A percentile compares a stretch with the other conserved stretches of the same genome.
Conservation (phyloP, 2,888 invertebrate genomes). For the Dynastes grantii region DNA sequence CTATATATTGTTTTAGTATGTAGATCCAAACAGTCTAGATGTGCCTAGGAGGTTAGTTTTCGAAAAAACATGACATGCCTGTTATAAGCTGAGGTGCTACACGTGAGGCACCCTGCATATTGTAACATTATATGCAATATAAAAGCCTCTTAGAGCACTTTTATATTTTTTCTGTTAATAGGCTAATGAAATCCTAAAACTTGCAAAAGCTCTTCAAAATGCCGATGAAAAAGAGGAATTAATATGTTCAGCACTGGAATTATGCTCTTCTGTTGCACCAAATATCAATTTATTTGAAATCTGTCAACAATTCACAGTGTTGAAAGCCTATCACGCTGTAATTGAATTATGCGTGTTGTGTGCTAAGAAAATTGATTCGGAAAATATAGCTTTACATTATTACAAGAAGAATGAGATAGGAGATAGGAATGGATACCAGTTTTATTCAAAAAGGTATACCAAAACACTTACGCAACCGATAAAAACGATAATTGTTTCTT, state of each 20-base stretch:
- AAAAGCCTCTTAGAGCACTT: no score
- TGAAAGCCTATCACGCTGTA: constrained; percentile 90
- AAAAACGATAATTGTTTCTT: background rate
- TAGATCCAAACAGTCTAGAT: no score
- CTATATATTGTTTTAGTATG: no score
- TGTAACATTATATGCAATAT: no score
- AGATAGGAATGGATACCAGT: constrained; percentile 87
- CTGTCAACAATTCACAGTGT: constrained; percentile 86
- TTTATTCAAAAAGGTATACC: constrained; percentile 68
- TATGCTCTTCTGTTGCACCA: constrained; percentile 92
- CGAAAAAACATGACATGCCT: no score
- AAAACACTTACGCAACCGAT: background rate
- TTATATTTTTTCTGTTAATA: constrained; percentile 61
- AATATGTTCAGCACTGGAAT: constrained; percentile 83
- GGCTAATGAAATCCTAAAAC: constrained; percentile 91
- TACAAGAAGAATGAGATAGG: constrained; percentile 88
- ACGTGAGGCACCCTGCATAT: no score
- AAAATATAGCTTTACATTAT: constrained; percentile 89
- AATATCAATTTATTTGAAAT: constrained; percentile 88
- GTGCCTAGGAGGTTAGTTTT: no score
- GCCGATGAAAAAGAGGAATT: constrained; percentile 84
- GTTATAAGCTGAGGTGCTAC: no score
- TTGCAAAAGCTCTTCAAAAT: constrained; percentile 83
- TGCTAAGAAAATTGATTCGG: constrained; percentile 91
- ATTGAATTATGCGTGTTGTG: constrained; percentile 90